A percentile compares a stretch with the other conserved stretches of the same genome.
phyloP scores from a whole-genome alignment of 2,113 vertebrate species.

The Spilogale gracilis region DNA sequence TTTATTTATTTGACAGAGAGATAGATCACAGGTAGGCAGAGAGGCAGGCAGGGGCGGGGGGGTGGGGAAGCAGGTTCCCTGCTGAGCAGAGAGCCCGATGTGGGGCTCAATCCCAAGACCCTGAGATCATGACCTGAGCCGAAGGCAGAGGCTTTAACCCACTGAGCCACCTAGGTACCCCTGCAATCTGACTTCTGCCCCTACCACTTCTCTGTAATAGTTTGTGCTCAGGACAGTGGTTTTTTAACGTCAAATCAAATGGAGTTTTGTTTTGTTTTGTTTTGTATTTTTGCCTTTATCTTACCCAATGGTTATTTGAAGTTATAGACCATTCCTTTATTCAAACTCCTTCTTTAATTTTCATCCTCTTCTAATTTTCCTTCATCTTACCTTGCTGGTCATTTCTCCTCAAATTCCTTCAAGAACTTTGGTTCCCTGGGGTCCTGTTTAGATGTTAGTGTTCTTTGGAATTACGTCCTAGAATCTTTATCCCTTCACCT shows the following conservation, averaged over 20 bases:
- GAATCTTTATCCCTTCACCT: not conserved
- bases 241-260: not conserved
- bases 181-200: not conserved
- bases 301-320: constrained; percentile 15
- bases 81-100: too few species aligned
- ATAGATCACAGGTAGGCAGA: too few species aligned
- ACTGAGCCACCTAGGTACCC: too few species aligned
- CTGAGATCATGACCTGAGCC: too few species aligned
- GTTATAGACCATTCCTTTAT: not conserved
- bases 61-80: too few species aligned
- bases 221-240: not conserved
- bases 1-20: too few species aligned
- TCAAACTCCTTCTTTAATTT: not conserved
- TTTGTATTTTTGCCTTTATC: not conserved
- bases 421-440: not conserved
- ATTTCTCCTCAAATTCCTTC: not conserved
- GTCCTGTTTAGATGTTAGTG: not conserved
- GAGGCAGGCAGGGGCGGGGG: too few species aligned
- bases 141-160: too few species aligned
- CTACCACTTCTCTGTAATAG: not conserved
- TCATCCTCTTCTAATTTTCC: not conserved
- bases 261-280: not conserved
- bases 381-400: not conserved
- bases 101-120: too few species aligned
- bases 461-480: not conserved